phyloP scores from a whole-genome alignment of 2,113 vertebrate species.

The Trinectes maculatus region DNA sequence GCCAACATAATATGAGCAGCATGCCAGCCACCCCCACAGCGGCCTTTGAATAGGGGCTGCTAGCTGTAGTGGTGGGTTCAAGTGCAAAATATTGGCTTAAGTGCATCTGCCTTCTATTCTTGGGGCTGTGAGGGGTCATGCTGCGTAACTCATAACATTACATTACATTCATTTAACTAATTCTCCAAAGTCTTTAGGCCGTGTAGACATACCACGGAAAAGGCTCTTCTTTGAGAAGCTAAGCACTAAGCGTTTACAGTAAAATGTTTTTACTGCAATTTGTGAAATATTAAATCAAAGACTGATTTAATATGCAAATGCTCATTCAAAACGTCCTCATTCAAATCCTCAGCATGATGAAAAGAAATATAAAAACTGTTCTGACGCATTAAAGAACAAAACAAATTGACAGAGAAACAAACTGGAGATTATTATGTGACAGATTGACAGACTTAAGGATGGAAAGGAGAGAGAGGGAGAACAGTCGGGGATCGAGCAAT shows the following conservation, averaged over 20 bases:
- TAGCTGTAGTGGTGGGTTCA: conserved; percentile 53
- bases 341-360: conserved; percentile 1
- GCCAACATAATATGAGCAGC: conserved; percentile 59
- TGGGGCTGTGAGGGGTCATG: conserved; percentile 32
- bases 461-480: conserved; percentile 21
- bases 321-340: neutral
- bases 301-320: neutral
- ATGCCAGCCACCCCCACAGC: conserved; percentile 57
- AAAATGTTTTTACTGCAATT: conserved; percentile 23
- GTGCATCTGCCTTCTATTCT: conserved; percentile 48
- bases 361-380: neutral
- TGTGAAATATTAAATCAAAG: neutral
- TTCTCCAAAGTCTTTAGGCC: conserved; percentile 24
- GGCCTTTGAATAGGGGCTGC: conserved; percentile 57
- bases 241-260: neutral
- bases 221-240: conserved; percentile 20
- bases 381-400: neutral
- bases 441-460: conserved; percentile 22
- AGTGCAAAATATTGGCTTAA: conserved; percentile 54
- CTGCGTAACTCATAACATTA: conserved; percentile 44
- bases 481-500: conserved; percentile 65
- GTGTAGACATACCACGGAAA: conserved; percentile 6
- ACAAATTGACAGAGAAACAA: conserved; percentile 3
- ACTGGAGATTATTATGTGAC: conserved; percentile 12
- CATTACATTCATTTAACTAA: too few species aligned